Base-by-base conservation (phyloP, 1,140 invertebrate species). In the Lanistes nyassanus region DNA sequence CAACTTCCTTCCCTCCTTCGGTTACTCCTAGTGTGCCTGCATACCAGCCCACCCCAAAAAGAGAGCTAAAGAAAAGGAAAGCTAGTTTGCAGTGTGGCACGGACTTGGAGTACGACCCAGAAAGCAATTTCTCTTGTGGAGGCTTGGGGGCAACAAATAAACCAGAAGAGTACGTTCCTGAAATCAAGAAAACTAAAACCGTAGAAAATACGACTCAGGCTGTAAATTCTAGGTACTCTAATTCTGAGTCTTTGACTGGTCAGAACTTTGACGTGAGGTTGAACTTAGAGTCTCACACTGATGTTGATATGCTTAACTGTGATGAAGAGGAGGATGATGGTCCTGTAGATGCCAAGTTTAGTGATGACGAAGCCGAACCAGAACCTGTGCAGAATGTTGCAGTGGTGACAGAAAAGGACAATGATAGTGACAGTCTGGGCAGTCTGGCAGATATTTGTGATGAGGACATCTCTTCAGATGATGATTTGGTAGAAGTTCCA, bases 31-130 rank as follows among this genome's bases (percentile, higher is more conserved):
- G 86, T 89, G 70, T 84, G 19, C 90, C 91, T 67, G 82, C 85
- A 73, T 93, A 93, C 79, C 92, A 92, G 84, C 92, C 92, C 21
- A 93, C 92, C 0, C 92, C 92, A 0, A 92, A 93, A 78, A 88
- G 89, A 21, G 90, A 92, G 84, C 77, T 93, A 13, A 91, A 91
- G 78, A 92, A 91, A 68, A 79, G 70, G n/a, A 23, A 72, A 29
- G 56, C 29, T 55, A 56, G 3, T 31, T 66, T 23, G n/a, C 51
- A 55, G 23, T 79, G 62, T 34, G n/a, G 65, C 42, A 62, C 78
- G n/a, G 78, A 76, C 58, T 51, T 80, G 6, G 82, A 87, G 67
- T 87, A 87, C 81, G 85, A 87, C 62, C 85, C 85, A 67, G 83
- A 82, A 2, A 79, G 78, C 77, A 87, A 87, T 66, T 85, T 73